phyloP scores from a whole-genome alignment of 2,888 invertebrate species.

The Volucella bombylans region DNA sequence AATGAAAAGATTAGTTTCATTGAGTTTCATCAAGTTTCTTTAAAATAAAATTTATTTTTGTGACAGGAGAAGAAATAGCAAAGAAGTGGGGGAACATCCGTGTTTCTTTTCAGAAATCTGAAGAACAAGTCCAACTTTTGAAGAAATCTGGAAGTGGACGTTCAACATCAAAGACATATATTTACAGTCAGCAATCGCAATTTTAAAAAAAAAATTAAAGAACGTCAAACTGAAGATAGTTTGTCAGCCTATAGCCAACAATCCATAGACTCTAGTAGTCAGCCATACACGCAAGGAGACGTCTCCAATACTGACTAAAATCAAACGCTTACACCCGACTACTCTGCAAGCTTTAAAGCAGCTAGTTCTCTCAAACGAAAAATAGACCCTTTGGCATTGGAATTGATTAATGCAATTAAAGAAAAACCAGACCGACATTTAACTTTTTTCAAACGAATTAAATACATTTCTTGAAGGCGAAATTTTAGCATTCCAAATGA shows the following conservation, averaged over 20 bases:
- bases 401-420: conserved; percentile 9
- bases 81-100: conserved; percentile 12
- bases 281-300: no score
- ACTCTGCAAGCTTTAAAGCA: conserved; percentile 15
- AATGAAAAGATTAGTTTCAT: conserved; percentile 13
- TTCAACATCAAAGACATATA: conserved; percentile 18
- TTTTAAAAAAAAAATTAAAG: conserved; percentile 8
- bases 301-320: conserved; percentile 12
- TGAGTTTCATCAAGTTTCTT: conserved; percentile 13
- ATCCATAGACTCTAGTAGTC: not conserved
- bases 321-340: not conserved
- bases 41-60: conserved; percentile 6
- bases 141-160: conserved; percentile 11
- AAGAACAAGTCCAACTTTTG: not conserved
- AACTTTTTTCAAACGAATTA: no score
- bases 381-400: conserved; percentile 1
- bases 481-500: conserved; percentile 4
- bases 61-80: conserved; percentile 6
- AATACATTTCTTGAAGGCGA: not conserved
- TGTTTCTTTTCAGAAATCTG: conserved; percentile 17
- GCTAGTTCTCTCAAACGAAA: conserved; percentile 3
- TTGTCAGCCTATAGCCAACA: conserved; percentile 4
- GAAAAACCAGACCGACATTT: not conserved
- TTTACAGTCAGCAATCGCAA: conserved; percentile 12
- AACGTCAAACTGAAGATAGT: conserved; percentile 18